Conservation (phyloP, 2,797 vertebrate genomes). For the Megalops cyprinoides region DNA sequence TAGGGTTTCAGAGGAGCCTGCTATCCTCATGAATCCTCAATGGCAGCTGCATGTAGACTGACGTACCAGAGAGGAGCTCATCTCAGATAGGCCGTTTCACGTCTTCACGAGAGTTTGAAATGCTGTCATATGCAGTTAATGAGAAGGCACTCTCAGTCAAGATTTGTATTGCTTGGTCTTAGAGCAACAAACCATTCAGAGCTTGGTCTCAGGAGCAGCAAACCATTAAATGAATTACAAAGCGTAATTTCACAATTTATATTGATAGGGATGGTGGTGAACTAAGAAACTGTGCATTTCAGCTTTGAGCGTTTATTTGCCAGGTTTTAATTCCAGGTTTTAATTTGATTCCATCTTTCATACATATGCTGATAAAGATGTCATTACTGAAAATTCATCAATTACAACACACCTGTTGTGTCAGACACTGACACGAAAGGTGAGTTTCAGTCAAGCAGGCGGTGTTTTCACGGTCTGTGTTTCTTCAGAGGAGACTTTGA, state of each 20-base stretch:
- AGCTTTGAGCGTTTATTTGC: background rate
- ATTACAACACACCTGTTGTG: constrained; percentile 4
- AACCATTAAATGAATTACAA: background rate
- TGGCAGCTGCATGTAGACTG: constrained; percentile 7
- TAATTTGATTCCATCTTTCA: no score
- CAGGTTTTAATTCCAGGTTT: no score
- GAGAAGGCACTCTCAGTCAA: no score
- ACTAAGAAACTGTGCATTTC: background rate
- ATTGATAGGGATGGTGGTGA: background rate
- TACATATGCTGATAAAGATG: background rate
- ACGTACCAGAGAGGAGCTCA: no score
- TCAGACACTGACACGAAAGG: background rate
- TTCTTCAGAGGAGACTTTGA: background rate
- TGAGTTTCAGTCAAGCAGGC: background rate
- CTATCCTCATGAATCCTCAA: constrained; percentile 42
- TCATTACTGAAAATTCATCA: background rate
- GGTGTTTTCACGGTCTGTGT: background rate
- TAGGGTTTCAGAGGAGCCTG: constrained; percentile 45
- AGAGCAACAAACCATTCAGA: background rate
- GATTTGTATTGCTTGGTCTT: no score
- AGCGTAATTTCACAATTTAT: background rate
- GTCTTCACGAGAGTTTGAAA: no score
- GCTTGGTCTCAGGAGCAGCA: background rate
- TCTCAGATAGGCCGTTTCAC: no score
- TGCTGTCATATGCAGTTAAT: no score